A percentile compares a stretch with the other conserved stretches of the same genome.
Conservation (phyloP, 2,888 invertebrate species). For the Rhyacophila evoluta region DNA sequence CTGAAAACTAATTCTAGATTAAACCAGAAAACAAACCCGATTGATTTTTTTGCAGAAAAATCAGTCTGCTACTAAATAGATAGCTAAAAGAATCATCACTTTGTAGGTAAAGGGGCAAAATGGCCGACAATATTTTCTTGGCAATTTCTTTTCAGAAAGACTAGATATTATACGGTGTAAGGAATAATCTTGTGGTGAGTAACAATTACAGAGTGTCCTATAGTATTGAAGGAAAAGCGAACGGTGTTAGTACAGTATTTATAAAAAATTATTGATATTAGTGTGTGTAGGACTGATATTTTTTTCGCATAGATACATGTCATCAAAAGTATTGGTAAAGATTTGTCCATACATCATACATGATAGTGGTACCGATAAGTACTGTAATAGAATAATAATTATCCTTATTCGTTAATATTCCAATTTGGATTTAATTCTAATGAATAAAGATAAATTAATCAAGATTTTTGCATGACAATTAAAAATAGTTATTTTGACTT, state of each 20-base stretch:
- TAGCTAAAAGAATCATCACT: no score
- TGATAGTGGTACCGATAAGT: background rate
- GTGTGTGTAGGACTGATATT: background rate
- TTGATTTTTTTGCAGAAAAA: no score
- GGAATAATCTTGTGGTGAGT: no score
- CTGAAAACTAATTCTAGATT: no score
- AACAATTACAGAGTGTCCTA: background rate
- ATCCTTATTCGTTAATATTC: background rate
- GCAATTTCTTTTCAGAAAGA: no score
- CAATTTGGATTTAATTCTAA: background rate
- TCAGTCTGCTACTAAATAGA: no score
- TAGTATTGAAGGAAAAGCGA: background rate
- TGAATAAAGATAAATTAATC: background rate
- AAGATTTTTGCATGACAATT: constrained; percentile 1
- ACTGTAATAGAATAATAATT: background rate
- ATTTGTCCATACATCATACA: no score
- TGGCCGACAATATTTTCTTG: no score
- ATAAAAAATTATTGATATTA: background rate
- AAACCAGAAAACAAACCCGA: no score
- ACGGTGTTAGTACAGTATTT: background rate
- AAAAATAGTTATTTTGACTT: background rate
- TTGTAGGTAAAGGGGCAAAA: no score
- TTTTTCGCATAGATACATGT: background rate
- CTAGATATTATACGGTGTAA: no score
- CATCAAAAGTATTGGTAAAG: background rate